Conservation (phyloP, 2,888 invertebrate genomes). For the Tuberolachnus salignus region DNA sequence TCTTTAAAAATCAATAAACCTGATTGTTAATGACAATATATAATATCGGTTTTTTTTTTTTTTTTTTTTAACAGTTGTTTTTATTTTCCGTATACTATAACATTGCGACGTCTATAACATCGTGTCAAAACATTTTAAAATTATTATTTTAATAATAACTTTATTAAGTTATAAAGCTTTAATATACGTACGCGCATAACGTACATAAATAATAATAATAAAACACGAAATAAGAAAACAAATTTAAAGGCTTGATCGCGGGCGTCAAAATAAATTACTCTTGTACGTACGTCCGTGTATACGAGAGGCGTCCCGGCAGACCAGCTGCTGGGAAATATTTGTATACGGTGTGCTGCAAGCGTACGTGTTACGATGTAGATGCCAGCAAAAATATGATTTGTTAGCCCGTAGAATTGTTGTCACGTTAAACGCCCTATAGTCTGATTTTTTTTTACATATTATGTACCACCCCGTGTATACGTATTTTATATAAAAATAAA, state of each 20-base stretch:
- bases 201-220: neutral
- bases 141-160: too few relatives aligned
- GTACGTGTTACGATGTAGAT: constrained; percentile 31
- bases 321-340: neutral
- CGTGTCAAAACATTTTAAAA: constrained; percentile 24
- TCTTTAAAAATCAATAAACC: too few relatives aligned
- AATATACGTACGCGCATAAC: neutral
- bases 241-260: constrained; percentile 13
- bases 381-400: constrained; percentile 56
- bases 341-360: constrained; percentile 10
- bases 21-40: too few relatives aligned
- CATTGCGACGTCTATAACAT: neutral
- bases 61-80: neutral
- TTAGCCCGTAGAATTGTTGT: constrained; percentile 31
- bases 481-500: constrained; percentile 27
- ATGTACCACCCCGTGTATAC: neutral
- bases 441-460: too few relatives aligned
- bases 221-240: too few relatives aligned
- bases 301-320: neutral
- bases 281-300: neutral
- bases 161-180: constrained; percentile 24
- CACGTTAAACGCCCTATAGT: constrained; percentile 42
- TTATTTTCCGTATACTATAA: too few relatives aligned
- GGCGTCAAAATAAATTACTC: constrained; percentile 40
- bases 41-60: too few relatives aligned